Base-by-base conservation (phyloP, 2,888 invertebrate genomes). In the Idaea straminata region DNA sequence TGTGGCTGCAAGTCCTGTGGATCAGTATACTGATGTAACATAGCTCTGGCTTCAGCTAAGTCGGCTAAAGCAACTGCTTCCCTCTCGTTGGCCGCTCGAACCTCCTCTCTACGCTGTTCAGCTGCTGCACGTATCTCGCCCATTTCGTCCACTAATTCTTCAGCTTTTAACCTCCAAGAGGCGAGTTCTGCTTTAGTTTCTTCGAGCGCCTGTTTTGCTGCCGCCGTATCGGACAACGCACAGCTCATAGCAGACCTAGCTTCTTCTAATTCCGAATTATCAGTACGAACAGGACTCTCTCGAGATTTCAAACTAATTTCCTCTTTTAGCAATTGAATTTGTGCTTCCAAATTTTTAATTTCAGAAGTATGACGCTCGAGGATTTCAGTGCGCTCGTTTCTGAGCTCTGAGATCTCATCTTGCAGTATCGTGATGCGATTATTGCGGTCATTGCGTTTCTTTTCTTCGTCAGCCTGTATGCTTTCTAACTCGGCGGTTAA, bases 401-500 rank as follows among this genome's bases (percentile, higher is more conserved):
- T 82, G 7, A 92, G 72, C 15, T 76, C 71, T 0, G 87, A 82
- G 66, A 92, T 84, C 65, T 93, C 92, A 47, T 93, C 93, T 73
- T 92, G 91, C 3, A 91, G 76, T 10, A 77, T 69, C 35, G 82
- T 69, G 57, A 91, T 78, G 1, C 87, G 85, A n/a, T 80, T 79
- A 63, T 78, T 83, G 3, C 87, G 71, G 57, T 92, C 91, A 34
- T 62, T 79, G 66, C 78, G 82, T 4, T 84, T 79, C 65, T 80
- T 83, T 64, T 79, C 80, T 70, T 90, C 90, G 16, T 89, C 89
- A 0, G 82, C 84, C 73, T 93, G 92, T 63, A 83, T 81, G 62
- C 78, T 82, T 72, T 93, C 93, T 67, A 93, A 74, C 68, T 93
- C 93, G 0, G 87, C 83, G 59, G 80, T 87, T 58, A 93, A 77